These are phyloP conservation scores for Eugnorisma glareosa DNA, from an alignment of 2,888 invertebrate species.

Conservation along the genomic window DNA sequence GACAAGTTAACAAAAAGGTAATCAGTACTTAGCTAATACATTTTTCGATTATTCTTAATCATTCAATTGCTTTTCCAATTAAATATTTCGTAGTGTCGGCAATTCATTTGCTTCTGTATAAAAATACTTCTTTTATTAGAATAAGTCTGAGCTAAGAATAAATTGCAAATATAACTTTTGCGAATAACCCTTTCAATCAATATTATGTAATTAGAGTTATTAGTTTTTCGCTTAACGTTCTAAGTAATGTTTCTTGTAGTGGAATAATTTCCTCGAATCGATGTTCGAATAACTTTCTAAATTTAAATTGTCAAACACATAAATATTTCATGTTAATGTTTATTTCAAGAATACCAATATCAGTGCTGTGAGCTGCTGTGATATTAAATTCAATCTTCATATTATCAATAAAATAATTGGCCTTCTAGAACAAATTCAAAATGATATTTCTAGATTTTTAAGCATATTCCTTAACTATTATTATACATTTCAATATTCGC, in stretches of 20 bases:
- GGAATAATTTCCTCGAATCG: background rate
- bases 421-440: background rate
- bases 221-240: background rate
- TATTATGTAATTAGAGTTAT: background rate
- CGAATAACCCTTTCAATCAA: background rate
- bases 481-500: background rate
- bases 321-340: background rate
- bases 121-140: slow-evolving; percentile 2
- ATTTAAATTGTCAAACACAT: background rate
- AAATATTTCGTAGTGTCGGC: slow-evolving; percentile 14
- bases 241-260: background rate
- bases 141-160: slow-evolving; percentile 12
- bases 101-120: slow-evolving; percentile 8
- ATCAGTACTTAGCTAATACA: slow-evolving; percentile 43
- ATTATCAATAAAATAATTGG: background rate
- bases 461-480: background rate
- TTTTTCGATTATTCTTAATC: slow-evolving; percentile 29
- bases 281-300: background rate
- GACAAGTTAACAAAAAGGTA: slow-evolving; percentile 32
- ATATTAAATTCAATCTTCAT: background rate
- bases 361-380: too few relatives aligned
- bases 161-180: background rate
- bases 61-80: slow-evolving; percentile 40
- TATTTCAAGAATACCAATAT: background rate
- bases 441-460: slow-evolving; percentile 5